Conservation (phyloP, 1,140 invertebrate genomes). For the Neotoxoptera formosana region DNA sequence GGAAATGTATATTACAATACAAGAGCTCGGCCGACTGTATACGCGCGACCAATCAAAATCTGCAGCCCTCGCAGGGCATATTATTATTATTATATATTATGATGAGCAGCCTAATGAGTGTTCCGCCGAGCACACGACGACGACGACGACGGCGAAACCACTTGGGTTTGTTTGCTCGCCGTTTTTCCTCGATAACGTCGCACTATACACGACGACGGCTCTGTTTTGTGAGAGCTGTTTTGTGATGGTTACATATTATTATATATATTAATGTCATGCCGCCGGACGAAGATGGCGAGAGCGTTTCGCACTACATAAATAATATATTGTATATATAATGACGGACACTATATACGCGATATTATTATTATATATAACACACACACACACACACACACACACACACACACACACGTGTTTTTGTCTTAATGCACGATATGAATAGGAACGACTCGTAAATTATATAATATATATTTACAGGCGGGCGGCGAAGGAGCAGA, state of each 20-base stretch:
- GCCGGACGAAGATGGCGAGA: neutral
- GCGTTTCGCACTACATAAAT: neutral
- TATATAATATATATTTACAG: neutral
- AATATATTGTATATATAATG: neutral
- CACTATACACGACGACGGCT: neutral
- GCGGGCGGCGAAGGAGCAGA: neutral
- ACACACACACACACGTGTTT: neutral
- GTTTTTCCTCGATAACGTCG: neutral
- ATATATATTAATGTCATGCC: neutral
- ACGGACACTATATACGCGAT: too few species aligned
- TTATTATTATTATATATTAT: neutral
- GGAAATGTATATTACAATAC: neutral
- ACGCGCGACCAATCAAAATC: neutral
- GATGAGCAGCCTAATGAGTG: neutral
- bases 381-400: too few species aligned
- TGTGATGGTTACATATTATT: neutral
- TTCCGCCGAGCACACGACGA: neutral
- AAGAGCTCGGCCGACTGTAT: neutral
- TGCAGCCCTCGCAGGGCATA: neutral
- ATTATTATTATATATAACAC: too few species aligned
- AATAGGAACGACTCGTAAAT: neutral
- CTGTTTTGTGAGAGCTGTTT: neutral
- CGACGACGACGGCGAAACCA: neutral
- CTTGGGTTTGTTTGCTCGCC: neutral
- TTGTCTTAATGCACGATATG: neutral